A percentile compares a stretch with the other conserved stretches of the same genome.
phyloP scores from a whole-genome alignment of 2,888 invertebrate species.

The Sipha maydis region DNA sequence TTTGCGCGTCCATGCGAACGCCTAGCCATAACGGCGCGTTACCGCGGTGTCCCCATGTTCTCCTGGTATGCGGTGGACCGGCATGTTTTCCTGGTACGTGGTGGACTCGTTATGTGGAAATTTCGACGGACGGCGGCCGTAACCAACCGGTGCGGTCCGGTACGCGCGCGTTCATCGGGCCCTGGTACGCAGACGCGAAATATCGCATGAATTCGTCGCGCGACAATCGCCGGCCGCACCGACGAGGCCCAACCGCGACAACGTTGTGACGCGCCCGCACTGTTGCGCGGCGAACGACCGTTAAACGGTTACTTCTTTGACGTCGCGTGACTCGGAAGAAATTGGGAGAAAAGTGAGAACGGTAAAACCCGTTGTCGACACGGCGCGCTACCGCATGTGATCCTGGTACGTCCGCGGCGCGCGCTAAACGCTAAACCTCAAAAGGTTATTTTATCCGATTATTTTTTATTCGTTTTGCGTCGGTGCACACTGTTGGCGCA shows the following conservation, averaged over 20 bases:
- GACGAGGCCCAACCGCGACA: neutral
- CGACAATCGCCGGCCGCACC: neutral
- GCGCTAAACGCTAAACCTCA: no score
- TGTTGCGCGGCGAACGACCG: neutral
- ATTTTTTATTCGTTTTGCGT: no score
- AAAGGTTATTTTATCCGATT: no score
- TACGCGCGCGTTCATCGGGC: neutral
- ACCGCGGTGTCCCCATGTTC: neutral
- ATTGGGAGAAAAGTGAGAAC: neutral
- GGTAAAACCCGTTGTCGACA: neutral
- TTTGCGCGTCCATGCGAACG: no score
- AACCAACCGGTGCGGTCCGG: neutral
- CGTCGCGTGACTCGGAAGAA: neutral
- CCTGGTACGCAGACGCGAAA: constrained; percentile 51
- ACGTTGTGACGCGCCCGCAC: neutral
- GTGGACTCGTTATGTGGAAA: constrained; percentile 57
- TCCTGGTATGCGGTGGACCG: neutral
- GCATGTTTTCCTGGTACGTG: constrained; percentile 19
- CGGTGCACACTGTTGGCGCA: neutral
- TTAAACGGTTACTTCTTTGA: neutral
- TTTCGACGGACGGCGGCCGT: neutral
- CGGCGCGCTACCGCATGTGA: neutral
- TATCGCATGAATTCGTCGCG: constrained; percentile 56
- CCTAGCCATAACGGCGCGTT: no score
- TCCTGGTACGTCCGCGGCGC: constrained; percentile 48